Evolutionary conservation across 2,113 vertebrate species (phyloP).

Genomic region (Ondatra zibethicus): DNA sequence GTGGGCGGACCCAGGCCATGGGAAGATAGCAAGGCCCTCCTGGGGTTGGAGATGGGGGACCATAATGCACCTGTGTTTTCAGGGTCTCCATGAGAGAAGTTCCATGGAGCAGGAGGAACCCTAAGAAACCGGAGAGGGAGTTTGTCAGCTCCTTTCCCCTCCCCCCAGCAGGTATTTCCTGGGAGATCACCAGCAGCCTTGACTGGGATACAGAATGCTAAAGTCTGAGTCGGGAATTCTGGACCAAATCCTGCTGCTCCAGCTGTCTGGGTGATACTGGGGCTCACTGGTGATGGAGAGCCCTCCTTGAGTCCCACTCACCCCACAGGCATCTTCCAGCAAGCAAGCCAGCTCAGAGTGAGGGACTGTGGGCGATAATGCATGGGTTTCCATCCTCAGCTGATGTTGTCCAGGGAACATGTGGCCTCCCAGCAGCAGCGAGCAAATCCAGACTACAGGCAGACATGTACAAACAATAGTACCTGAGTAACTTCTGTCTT

Average conservation of each 20-base stretch:
- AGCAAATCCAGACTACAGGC: neutral
- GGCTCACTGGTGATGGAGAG: neutral
- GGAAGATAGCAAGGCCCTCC: neutral
- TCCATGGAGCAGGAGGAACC: too few relatives aligned
- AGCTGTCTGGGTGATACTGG: neutral
- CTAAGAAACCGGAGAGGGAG: neutral
- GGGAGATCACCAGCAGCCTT: neutral
- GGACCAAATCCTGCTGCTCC: neutral
- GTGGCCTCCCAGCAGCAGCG: neutral
- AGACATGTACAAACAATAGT: neutral
- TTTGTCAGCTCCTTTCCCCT: neutral
- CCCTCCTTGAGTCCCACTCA: neutral
- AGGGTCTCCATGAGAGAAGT: neutral
- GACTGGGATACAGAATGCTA: neutral
- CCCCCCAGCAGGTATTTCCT: neutral
- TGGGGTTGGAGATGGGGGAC: neutral
- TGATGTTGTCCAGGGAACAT: neutral
- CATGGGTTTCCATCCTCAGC: neutral
- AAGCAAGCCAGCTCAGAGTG: neutral
- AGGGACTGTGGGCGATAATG: neutral
- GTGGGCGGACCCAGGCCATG: accelerated
- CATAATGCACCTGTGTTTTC: neutral
- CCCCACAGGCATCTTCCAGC: too few relatives aligned
- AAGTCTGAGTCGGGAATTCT: neutral
- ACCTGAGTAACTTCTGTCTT: neutral